Evolutionary conservation across 2,113 vertebrate species (phyloP).

Genomic region (Helogale parvula): DNA sequence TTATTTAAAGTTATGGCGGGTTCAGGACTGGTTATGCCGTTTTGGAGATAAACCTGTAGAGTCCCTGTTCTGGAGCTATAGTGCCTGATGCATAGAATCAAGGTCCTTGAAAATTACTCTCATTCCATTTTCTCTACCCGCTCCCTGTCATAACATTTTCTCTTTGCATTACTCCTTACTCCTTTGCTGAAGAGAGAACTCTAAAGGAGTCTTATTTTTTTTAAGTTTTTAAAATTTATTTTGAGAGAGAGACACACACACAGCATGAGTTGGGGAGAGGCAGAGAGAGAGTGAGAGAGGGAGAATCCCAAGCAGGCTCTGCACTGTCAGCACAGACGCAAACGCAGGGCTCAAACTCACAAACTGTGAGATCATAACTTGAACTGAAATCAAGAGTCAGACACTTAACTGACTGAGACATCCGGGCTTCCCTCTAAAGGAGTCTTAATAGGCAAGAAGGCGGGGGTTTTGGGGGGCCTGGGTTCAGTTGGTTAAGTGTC

Average conservation of each 20-base stretch:
- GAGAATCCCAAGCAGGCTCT: too few species aligned
- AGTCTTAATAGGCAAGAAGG: background rate
- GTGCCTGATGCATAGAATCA: background rate
- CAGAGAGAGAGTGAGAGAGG: too few species aligned
- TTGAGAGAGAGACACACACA: too few species aligned
- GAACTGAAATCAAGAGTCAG: too few species aligned
- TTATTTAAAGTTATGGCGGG: background rate
- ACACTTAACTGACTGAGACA: too few species aligned
- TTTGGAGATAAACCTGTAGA: background rate
- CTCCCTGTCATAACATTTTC: background rate
- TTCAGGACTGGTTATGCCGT: background rate
- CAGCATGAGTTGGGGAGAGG: too few species aligned
- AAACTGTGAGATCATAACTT: too few species aligned
- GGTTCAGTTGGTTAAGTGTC: too few species aligned
- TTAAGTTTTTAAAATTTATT: too few species aligned
- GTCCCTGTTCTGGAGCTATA: background rate
- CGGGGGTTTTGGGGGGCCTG: background rate
- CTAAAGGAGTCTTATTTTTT: background rate
- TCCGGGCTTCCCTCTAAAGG: background rate
- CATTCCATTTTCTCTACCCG: background rate
- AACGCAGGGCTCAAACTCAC: too few species aligned
- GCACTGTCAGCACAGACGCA: too few species aligned
- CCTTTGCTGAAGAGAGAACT: background rate
- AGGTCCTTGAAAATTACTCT: background rate
- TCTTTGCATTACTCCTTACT: background rate